Conservation (phyloP, 2,113 vertebrate genomes). For the Channa maculata region DNA sequence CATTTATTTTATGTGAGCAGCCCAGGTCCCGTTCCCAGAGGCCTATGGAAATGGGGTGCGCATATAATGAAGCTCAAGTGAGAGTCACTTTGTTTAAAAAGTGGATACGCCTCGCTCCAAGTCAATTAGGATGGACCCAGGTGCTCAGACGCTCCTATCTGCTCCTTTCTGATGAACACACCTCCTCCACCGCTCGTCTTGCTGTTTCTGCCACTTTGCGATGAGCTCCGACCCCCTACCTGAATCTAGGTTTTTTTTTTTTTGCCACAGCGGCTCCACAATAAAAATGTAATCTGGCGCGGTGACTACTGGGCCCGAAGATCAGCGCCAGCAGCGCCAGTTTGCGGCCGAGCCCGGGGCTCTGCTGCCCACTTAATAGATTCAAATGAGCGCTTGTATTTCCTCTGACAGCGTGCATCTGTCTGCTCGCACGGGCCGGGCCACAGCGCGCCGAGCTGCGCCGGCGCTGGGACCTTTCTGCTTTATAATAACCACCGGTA, state of each 20-base stretch:
- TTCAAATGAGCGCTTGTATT: constrained; percentile 78
- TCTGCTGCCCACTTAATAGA: constrained; percentile 73
- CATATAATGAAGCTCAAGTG: constrained; percentile 79
- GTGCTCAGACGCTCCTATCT: constrained; percentile 64
- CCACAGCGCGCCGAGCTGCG: constrained; percentile 24
- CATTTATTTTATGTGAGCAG: constrained; percentile 89
- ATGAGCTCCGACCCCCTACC: not conserved
- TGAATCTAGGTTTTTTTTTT: not conserved
- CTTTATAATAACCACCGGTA: constrained; percentile 50
- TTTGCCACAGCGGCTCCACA: not conserved
- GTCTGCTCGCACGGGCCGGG: constrained; percentile 57
- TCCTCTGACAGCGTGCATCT: constrained; percentile 81
- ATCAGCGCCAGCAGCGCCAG: not conserved
- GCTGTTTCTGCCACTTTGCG: not conserved
- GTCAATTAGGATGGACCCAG: constrained; percentile 80
- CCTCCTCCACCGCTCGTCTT: not conserved
- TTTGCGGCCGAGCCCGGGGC: constrained; percentile 16
- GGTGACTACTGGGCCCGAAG: constrained; percentile 15
- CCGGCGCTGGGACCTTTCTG: constrained; percentile 36
- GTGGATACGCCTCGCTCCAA: constrained; percentile 64
- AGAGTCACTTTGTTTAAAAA: constrained; percentile 80
- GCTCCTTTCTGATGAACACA: constrained; percentile 18
- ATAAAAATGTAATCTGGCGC: constrained; percentile 33
- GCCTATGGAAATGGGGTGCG: constrained; percentile 86
- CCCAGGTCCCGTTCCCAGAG: constrained; percentile 87